These are phyloP conservation scores for Drosophila equinoxialis DNA, from an alignment of 1,140 invertebrate species.

Conservation along the genomic window DNA sequence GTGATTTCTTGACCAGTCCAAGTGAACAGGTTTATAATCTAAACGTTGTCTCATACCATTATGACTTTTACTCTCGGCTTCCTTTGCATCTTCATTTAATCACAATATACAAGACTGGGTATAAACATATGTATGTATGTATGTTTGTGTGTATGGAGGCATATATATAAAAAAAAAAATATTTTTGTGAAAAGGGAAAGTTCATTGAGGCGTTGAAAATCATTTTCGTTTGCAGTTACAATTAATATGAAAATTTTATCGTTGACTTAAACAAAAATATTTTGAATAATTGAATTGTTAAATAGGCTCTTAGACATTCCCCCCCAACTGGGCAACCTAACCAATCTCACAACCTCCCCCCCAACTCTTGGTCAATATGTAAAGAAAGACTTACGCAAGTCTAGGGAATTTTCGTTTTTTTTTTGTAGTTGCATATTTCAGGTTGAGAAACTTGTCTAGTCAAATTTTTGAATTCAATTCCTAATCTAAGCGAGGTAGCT, in stretches of 20 bases:
- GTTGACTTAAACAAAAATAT: slow-evolving; percentile 52
- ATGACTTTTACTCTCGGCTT: slow-evolving; percentile 62
- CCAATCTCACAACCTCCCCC: not conserved
- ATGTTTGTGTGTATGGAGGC: not conserved
- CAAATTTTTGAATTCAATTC: slow-evolving; percentile 32
- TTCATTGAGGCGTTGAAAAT: slow-evolving; percentile 69
- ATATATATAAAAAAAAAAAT: slow-evolving; percentile 24
- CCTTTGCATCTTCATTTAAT: slow-evolving; percentile 78
- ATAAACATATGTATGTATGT: not conserved
- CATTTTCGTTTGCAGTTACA: slow-evolving; percentile 50
- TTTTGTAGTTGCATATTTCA: slow-evolving; percentile 1
- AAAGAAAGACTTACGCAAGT: slow-evolving; percentile 61
- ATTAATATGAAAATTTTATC: slow-evolving; percentile 66
- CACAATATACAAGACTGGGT: slow-evolving; percentile 22
- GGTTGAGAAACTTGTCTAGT: not conserved
- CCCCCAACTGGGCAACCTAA: not conserved
- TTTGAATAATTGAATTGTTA: slow-evolving; percentile 74
- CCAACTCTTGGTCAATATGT: not conserved
- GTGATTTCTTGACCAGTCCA: slow-evolving; percentile 49
- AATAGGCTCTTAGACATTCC: slow-evolving; percentile 13
- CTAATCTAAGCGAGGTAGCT: slow-evolving; percentile 20
- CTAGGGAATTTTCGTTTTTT: slow-evolving; percentile 24
- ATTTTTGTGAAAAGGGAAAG: slow-evolving; percentile 70
- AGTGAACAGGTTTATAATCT: slow-evolving; percentile 67
- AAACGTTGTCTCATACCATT: slow-evolving; percentile 67